A percentile compares a stretch with the other conserved stretches of the same genome.
Conservation (phyloP, 2,888 invertebrate species). For the Crocallis elinguaria region DNA sequence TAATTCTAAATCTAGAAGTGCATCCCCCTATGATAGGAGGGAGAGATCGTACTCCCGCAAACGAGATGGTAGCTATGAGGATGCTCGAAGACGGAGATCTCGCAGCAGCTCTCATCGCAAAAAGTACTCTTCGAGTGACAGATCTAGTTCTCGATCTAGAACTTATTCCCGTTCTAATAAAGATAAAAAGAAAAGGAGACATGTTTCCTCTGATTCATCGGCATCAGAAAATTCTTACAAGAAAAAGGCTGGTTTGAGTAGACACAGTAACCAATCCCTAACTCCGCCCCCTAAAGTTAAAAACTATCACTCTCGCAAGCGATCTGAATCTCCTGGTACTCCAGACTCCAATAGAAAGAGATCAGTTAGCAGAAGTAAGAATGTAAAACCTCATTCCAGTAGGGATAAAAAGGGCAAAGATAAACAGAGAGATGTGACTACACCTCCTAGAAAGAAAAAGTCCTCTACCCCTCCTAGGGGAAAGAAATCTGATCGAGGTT, state of each 20-base stretch:
- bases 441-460: slow-evolving; percentile 52
- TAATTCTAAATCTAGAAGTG: slow-evolving; percentile 49
- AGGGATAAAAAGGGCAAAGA: slow-evolving; percentile 50
- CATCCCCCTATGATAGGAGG: slow-evolving; percentile 32
- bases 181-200: slow-evolving; percentile 42
- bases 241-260: slow-evolving; percentile 44
- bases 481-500: slow-evolving; percentile 55
- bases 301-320: slow-evolving; percentile 48
- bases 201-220: slow-evolving; percentile 62
- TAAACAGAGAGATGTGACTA: slow-evolving; percentile 46
- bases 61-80: slow-evolving; percentile 62
- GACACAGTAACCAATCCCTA: slow-evolving; percentile 48
- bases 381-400: slow-evolving; percentile 50
- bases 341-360: slow-evolving; percentile 25
- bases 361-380: slow-evolving; percentile 37
- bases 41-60: slow-evolving; percentile 61
- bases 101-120: slow-evolving; percentile 57
- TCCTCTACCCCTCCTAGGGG: slow-evolving; percentile 49
- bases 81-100: slow-evolving; percentile 53
- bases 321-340: slow-evolving; percentile 48
- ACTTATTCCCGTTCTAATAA: slow-evolving; percentile 58
- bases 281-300: slow-evolving; percentile 57
- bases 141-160: slow-evolving; percentile 63
- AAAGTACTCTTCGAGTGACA: slow-evolving; percentile 71
- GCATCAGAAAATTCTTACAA: slow-evolving; percentile 62